A percentile compares a stretch with the other conserved stretches of the same genome.
Conservation (phyloP, 2,888 invertebrate genomes). For the Tetrapedia diversipes region DNA sequence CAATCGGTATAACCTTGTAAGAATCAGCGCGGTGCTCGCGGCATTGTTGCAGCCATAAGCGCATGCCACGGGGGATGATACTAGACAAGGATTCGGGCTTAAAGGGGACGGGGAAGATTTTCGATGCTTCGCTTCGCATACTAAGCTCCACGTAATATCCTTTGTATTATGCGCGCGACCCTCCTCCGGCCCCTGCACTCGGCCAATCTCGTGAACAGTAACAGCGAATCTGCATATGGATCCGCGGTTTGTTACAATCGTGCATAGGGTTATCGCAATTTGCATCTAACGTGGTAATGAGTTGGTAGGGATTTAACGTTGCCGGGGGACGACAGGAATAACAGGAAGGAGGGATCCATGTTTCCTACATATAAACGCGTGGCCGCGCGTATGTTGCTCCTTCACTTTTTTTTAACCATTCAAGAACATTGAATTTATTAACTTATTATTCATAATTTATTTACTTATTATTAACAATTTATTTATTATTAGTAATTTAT, state of each 20-base stretch:
- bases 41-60: neutral
- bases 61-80: neutral
- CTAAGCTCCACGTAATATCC: slow-evolving; percentile 60
- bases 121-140: slow-evolving; percentile 54
- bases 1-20: slow-evolving; percentile 22
- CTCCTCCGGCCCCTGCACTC: slow-evolving; percentile 33
- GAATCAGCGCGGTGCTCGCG: slow-evolving; percentile 9
- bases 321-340: slow-evolving; percentile 1
- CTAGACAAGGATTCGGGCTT: slow-evolving; percentile 17
- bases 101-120: slow-evolving; percentile 11
- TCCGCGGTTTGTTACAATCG: slow-evolving; percentile 51
- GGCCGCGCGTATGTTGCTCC: too few species aligned
- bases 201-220: slow-evolving; percentile 29
- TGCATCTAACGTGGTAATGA: slow-evolving; percentile 56
- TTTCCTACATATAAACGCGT: neutral
- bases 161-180: slow-evolving; percentile 59
- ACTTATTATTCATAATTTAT: too few species aligned
- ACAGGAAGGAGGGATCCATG: neutral
- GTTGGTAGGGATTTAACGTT: slow-evolving; percentile 21
- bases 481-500: too few species aligned
- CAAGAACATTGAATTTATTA: too few species aligned
- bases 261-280: slow-evolving; percentile 60
- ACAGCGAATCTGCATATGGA: slow-evolving; percentile 50
- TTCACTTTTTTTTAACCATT: neutral
- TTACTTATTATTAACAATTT: too few species aligned